Conservation (phyloP, 2,797 vertebrate species). For the Cossypha dichroa region DNA sequence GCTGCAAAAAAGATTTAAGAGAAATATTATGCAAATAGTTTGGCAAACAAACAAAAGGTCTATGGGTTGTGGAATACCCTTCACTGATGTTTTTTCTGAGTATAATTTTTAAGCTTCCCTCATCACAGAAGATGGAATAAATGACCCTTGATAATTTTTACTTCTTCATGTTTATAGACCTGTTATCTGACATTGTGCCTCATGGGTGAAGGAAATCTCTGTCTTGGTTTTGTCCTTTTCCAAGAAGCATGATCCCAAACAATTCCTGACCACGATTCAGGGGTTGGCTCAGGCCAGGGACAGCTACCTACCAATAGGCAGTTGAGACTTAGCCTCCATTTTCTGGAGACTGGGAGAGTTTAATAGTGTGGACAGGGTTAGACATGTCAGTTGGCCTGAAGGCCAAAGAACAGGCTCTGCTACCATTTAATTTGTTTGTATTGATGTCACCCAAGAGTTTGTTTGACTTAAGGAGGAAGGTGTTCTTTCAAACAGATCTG, state of each 20-base stretch:
- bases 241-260: neutral
- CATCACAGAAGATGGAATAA: neutral
- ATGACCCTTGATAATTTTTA: neutral
- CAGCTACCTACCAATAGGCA: neutral
- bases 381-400: neutral
- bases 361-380: neutral
- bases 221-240: neutral
- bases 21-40: neutral
- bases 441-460: slow-evolving; percentile 1
- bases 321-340: neutral
- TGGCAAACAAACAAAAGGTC: neutral
- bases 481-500: neutral
- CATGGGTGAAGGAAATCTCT: neutral
- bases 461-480: neutral
- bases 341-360: neutral
- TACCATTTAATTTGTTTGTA: slow-evolving; percentile 8
- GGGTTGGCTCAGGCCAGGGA: neutral
- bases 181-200: neutral
- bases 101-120: neutral
- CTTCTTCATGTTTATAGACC: neutral
- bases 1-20: neutral
- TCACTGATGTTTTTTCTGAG: neutral
- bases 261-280: neutral
- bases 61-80: neutral
- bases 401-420: slow-evolving; percentile 19